These are phyloP conservation scores for Apis dorsata DNA, from an alignment of 1,140 invertebrate species.

Conservation along the genomic window DNA sequence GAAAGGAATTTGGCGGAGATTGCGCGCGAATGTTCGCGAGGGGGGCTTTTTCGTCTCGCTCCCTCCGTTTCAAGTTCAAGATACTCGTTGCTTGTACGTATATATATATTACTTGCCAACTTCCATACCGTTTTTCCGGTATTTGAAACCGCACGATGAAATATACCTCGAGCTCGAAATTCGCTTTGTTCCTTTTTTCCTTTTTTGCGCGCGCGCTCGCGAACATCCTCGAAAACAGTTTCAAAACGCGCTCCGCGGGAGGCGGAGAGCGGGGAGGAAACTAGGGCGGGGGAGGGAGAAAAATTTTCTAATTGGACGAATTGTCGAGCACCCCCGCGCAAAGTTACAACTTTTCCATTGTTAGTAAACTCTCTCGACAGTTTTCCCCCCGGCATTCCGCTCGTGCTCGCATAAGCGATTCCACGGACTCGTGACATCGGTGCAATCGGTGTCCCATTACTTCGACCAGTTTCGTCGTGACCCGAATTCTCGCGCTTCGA, in stretches of 20 bases:
- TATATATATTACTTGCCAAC: slow-evolving; percentile 1
- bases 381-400: neutral
- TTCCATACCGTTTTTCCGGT: slow-evolving; percentile 3
- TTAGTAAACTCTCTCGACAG: slow-evolving; percentile 45
- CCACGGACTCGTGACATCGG: neutral
- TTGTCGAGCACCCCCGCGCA: slow-evolving; percentile 46
- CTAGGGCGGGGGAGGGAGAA: slow-evolving; percentile 2
- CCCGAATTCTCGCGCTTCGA: neutral
- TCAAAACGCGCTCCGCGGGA: slow-evolving; percentile 21
- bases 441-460: neutral
- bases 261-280: neutral
- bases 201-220: neutral
- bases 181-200: neutral
- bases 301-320: slow-evolving; percentile 62
- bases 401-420: slow-evolving; percentile 30
- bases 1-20: slow-evolving; percentile 7
- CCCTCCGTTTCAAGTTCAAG: neutral
- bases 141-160: slow-evolving; percentile 16
- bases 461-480: neutral
- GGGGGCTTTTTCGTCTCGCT: neutral
- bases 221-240: slow-evolving; percentile 31
- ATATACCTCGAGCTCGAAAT: slow-evolving; percentile 29
- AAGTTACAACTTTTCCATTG: slow-evolving; percentile 54
- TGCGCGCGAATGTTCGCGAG: neutral
- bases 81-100: neutral